These are phyloP conservation scores for Athetis lepigone DNA, from an alignment of 2,888 invertebrate genomes.

Conservation along the genomic window DNA sequence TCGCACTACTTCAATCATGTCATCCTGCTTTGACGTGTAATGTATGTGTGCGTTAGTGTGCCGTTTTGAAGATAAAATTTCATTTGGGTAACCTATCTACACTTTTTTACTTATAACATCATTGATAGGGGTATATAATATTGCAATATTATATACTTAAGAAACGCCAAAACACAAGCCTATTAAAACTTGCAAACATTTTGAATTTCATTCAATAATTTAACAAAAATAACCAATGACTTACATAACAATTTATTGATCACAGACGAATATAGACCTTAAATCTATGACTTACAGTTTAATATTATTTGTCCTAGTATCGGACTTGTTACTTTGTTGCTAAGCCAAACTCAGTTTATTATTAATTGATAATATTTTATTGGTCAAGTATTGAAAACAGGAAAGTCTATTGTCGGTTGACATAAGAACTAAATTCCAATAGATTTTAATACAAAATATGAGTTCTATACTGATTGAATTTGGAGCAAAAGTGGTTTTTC, in stretches of 20 bases:
- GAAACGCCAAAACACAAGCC: conserved; percentile 25
- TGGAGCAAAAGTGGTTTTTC: no score
- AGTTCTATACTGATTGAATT: no score
- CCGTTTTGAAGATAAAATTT: no score
- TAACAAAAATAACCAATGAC: conserved; percentile 49
- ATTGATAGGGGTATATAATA: no score
- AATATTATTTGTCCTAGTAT: conserved; percentile 44
- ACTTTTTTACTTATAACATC: no score
- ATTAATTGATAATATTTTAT: conserved; percentile 13
- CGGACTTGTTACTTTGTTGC: conserved; percentile 22
- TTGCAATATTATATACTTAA: conserved; percentile 9
- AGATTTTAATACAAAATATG: neutral
- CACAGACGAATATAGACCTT: conserved; percentile 64
- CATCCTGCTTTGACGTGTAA: no score
- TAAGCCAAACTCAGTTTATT: conserved; percentile 14
- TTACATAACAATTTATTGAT: conserved; percentile 56
- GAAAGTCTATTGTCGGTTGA: neutral
- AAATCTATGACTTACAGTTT: conserved; percentile 49
- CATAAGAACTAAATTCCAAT: neutral
- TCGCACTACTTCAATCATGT: no score
- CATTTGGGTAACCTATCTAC: no score
- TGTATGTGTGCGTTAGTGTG: no score
- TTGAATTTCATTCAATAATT: conserved; percentile 56
- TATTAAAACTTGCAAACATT: conserved; percentile 19
- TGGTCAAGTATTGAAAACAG: neutral